These are phyloP conservation scores for Galaxias olidus DNA, from an alignment of 2,797 vertebrate genomes.

Conservation along the genomic window DNA sequence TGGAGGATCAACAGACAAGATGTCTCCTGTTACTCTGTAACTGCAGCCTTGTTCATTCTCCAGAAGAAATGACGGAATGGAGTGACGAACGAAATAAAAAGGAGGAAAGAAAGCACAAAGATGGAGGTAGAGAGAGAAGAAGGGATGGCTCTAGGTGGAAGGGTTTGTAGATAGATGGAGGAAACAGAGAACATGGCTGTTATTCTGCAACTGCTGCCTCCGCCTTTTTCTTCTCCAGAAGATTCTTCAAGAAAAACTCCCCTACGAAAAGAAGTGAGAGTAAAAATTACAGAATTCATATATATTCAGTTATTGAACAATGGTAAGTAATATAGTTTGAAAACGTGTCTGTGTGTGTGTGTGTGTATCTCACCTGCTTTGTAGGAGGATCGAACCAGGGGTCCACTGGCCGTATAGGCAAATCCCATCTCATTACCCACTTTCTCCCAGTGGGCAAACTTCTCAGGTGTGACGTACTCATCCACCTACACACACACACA, in stretches of 20 bases:
- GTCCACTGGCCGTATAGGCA: slow-evolving; percentile 92
- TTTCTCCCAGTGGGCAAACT: slow-evolving; percentile 94
- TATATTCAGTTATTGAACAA: neutral
- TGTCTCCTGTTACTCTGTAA: too few species aligned
- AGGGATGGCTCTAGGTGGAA: neutral
- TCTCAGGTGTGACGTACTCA: slow-evolving; percentile 93
- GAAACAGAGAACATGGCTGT: slow-evolving; percentile 12
- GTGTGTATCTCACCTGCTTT: slow-evolving; percentile 87
- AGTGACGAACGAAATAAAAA: too few species aligned
- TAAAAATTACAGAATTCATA: neutral
- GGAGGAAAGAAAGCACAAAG: neutral
- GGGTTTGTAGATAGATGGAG: too few species aligned
- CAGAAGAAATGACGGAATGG: too few species aligned
- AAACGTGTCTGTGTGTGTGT: neutral
- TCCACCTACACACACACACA: slow-evolving; percentile 80
- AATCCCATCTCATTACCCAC: slow-evolving; percentile 93
- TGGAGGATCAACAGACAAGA: too few species aligned
- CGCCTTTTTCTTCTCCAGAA: slow-evolving; percentile 85
- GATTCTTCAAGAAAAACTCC: slow-evolving; percentile 97
- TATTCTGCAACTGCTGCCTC: slow-evolving; percentile 59
- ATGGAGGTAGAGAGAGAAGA: neutral
- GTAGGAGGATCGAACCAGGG: slow-evolving; percentile 96
- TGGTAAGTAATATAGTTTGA: too few species aligned
- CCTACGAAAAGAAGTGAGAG: slow-evolving; percentile 68
- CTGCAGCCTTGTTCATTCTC: too few species aligned